phyloP scores from a whole-genome alignment of 1,140 invertebrate species.

The Chrysomallon squamiferum region DNA sequence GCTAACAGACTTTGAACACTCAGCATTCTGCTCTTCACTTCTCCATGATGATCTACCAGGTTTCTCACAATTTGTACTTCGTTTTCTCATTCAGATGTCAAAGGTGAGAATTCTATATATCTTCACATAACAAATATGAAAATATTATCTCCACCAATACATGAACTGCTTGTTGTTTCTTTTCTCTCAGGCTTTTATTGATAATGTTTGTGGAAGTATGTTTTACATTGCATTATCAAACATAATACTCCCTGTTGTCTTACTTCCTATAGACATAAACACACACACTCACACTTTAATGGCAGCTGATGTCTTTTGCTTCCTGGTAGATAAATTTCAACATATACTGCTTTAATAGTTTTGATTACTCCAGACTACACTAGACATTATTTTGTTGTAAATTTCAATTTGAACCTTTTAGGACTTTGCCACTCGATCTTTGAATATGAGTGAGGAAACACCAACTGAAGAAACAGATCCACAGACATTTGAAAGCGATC shows the following conservation, averaged over 20 bases:
- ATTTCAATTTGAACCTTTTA: constrained; percentile 9
- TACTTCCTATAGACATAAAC: no score
- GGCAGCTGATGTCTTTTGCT: no score
- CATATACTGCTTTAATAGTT: no score
- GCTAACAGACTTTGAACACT: constrained; percentile 53
- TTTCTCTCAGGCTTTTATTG: background rate
- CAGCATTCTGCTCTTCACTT: constrained; percentile 38
- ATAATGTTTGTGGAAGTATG: no score
- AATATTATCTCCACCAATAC: no score
- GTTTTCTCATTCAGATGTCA: constrained; percentile 57
- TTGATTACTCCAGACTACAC: no score
- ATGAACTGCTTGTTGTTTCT: background rate
- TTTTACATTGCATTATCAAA: no score
- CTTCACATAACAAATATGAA: no score
- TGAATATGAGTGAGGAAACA: constrained; percentile 55
- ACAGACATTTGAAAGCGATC: constrained; percentile 22
- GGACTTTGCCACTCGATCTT: constrained; percentile 58
- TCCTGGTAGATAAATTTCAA: no score
- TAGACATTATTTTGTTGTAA: background rate
- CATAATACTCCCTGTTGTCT: no score
- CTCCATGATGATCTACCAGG: constrained; percentile 51
- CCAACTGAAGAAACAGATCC: constrained; percentile 21
- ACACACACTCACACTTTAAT: no score
- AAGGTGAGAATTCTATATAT: constrained; percentile 33
- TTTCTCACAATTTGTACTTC: constrained; percentile 51